Percentiles rank a stretch among this genome's conserved stretches.
These are phyloP conservation scores for Scomber scombrus DNA, from an alignment of 2,113 vertebrate species.

Conservation along the genomic window DNA sequence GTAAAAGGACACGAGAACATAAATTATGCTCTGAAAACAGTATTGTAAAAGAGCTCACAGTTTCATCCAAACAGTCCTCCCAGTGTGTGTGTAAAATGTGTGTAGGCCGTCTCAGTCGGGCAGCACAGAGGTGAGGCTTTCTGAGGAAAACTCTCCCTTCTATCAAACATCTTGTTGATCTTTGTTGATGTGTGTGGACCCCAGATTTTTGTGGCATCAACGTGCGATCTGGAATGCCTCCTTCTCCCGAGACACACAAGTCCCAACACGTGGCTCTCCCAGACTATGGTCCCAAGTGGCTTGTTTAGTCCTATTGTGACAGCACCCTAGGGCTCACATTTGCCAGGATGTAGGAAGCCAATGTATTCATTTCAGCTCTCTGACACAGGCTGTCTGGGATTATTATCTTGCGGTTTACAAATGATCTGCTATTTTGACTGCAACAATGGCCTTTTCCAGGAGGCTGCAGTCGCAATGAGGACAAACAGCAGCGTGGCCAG, in stretches of 20 bases:
- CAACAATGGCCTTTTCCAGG: slow-evolving; percentile 44
- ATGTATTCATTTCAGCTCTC: slow-evolving; percentile 60
- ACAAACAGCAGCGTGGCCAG: background rate
- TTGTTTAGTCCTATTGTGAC: slow-evolving; percentile 73
- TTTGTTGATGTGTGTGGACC: slow-evolving; percentile 14
- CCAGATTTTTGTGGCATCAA: slow-evolving; percentile 50
- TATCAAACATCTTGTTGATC: slow-evolving; percentile 50
- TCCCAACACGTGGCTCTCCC: slow-evolving; percentile 59
- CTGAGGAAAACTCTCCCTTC: slow-evolving; percentile 14
- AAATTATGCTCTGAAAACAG: background rate
- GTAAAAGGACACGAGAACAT: background rate
- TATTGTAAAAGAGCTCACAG: background rate
- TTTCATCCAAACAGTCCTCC: slow-evolving; percentile 8
- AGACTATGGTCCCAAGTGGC: slow-evolving; percentile 54
- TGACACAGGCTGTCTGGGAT: slow-evolving; percentile 40
- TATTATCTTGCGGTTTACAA: slow-evolving; percentile 64
- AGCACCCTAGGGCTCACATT: slow-evolving; percentile 64
- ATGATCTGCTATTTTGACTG: slow-evolving; percentile 64
- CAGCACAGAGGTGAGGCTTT: slow-evolving; percentile 29
- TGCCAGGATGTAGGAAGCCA: slow-evolving; percentile 63
- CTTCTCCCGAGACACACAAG: slow-evolving; percentile 53
- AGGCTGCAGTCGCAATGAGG: background rate
- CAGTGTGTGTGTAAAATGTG: slow-evolving; percentile 20
- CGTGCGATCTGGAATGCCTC: slow-evolving; percentile 60
- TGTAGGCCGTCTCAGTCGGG: slow-evolving; percentile 19